Conservation (phyloP, 2,888 invertebrate genomes). For the Heliothis peltigera region DNA sequence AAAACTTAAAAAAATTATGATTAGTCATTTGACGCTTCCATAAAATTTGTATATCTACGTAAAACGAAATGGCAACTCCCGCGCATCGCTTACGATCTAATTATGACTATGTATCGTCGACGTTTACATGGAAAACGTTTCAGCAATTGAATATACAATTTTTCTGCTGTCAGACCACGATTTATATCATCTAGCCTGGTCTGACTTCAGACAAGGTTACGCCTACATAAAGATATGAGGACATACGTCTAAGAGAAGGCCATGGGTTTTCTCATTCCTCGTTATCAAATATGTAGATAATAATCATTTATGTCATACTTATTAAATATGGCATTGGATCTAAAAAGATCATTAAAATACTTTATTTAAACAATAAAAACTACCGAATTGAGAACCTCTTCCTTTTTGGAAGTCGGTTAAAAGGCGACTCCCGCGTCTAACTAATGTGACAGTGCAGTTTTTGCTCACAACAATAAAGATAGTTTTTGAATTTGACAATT, state of each 20-base stretch:
- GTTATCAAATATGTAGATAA: too few relatives aligned
- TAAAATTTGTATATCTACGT: slow-evolving; percentile 25
- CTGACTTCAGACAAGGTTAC: not conserved
- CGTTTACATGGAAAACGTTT: slow-evolving; percentile 50
- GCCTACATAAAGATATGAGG: not conserved
- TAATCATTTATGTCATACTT: too few relatives aligned
- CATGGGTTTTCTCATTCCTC: not conserved
- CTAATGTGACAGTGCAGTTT: too few relatives aligned
- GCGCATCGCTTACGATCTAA: slow-evolving; percentile 76
- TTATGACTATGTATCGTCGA: slow-evolving; percentile 76
- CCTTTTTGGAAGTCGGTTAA: too few relatives aligned
- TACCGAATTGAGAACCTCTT: too few relatives aligned
- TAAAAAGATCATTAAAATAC: too few relatives aligned
- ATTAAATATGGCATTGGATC: too few relatives aligned
- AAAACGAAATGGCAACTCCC: slow-evolving; percentile 71
- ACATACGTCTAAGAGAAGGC: not conserved
- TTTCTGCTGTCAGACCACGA: not conserved
- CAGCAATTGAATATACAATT: slow-evolving; percentile 1
- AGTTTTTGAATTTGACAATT: too few relatives aligned
- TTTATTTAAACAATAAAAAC: too few relatives aligned
- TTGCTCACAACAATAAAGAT: too few relatives aligned
- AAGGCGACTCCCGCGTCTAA: too few relatives aligned
- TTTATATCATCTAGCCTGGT: not conserved
- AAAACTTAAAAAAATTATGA: not conserved
- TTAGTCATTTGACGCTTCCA: slow-evolving; percentile 13